phyloP scores from a whole-genome alignment of 2,113 vertebrate species.

The Strix uralensis region DNA sequence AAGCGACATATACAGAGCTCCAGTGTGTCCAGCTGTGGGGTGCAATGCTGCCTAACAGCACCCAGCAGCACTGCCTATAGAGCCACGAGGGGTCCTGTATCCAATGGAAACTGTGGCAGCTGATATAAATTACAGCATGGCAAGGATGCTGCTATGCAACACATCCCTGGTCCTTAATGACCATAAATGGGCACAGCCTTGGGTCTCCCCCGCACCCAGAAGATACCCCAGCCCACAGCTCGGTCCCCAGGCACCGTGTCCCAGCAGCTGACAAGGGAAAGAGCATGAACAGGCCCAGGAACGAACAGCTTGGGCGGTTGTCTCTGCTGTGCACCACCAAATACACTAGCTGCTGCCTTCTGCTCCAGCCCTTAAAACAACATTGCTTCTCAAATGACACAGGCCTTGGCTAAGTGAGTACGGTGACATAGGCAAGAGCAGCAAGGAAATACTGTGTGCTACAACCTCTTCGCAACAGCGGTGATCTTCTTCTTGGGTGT shows the following conservation, averaged over 20 bases:
- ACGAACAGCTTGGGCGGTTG: background rate
- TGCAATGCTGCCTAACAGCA: background rate
- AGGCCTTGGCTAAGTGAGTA: background rate
- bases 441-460: background rate
- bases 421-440: background rate
- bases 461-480: background rate
- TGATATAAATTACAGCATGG: background rate
- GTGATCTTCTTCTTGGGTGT: background rate
- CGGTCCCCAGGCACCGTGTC: rapidly evolving
- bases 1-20: rapidly evolving
- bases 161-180: background rate
- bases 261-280: background rate
- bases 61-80: background rate
- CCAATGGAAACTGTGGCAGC: constrained; percentile 28
- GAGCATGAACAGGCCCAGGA: background rate
- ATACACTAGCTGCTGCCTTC: background rate
- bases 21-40: background rate
- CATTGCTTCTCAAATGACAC: background rate
- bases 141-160: constrained; percentile 38
- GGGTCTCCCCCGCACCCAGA: background rate
- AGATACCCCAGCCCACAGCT: background rate
- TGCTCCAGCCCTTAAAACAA: background rate
- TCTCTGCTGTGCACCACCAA: background rate
- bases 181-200: background rate
- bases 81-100: constrained; percentile 35